phyloP scores from a whole-genome alignment of 2,888 invertebrate genomes.

The Eutolmus rufibarbis region DNA sequence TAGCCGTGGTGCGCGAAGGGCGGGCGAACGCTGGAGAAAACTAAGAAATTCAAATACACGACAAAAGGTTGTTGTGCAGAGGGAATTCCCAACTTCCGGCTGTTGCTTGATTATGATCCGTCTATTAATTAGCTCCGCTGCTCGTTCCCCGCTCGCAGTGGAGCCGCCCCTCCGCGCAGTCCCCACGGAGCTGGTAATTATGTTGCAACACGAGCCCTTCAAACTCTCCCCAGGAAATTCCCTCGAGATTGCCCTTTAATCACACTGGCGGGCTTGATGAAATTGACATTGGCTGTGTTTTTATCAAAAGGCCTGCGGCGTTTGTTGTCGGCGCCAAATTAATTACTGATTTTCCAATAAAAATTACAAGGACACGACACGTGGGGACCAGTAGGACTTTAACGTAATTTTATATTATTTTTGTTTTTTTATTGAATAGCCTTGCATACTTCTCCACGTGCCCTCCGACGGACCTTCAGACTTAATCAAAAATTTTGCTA shows the following conservation, averaged over 20 bases:
- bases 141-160: neutral
- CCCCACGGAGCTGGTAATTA: neutral
- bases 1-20: neutral
- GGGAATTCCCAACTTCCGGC: conserved; percentile 30
- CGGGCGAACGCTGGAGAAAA: neutral
- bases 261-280: neutral
- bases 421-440: neutral
- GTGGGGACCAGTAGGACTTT: neutral
- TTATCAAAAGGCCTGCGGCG: neutral
- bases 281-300: neutral
- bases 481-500: neutral
- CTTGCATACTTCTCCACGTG: neutral
- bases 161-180: neutral
- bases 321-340: neutral
- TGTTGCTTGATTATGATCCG: conserved; percentile 29
- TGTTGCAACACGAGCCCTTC: conserved; percentile 8
- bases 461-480: neutral
- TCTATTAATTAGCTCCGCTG: conserved; percentile 14
- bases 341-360: neutral
- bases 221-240: neutral
- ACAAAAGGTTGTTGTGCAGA: conserved; percentile 11
- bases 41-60: neutral
- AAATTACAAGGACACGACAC: neutral
- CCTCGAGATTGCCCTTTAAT: neutral
- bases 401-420: neutral